A percentile compares a stretch with the other conserved stretches of the same genome.
Evolutionary conservation across 2,113 vertebrate species (phyloP).

Genomic region (Eptesicus fuscus): DNA sequence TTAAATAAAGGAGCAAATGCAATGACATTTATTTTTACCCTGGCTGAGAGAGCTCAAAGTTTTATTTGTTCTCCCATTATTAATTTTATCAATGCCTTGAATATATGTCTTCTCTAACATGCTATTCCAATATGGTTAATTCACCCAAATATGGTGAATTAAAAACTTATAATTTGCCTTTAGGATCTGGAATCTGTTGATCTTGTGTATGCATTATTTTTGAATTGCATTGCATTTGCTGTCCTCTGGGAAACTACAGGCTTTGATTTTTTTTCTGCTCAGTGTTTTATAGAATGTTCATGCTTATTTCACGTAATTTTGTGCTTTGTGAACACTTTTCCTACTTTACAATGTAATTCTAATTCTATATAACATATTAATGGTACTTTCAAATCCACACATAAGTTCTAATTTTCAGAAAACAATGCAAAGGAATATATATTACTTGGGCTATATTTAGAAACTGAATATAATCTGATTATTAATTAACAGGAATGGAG

Average conservation of each 20-base stretch:
- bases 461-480: not conserved
- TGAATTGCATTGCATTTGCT: not conserved
- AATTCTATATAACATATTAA: not conserved
- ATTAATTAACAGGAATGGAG: too few species aligned
- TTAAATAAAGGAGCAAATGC: not conserved
- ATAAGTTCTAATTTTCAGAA: not conserved
- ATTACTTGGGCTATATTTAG: not conserved
- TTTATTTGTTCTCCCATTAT: not conserved
- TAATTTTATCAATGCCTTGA: not conserved
- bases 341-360: constrained; percentile 12
- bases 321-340: not conserved
- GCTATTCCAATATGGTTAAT: not conserved
- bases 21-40: not conserved
- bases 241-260: not conserved
- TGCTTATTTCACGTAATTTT: not conserved
- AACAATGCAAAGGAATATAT: not conserved
- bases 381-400: not conserved
- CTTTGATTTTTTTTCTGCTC: not conserved
- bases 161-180: not conserved
- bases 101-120: not conserved
- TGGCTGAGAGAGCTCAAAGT: not conserved
- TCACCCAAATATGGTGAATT: not conserved
- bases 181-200: not conserved
- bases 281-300: not conserved
- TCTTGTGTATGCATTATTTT: not conserved